Evolutionary conservation across 2,797 vertebrate species (phyloP), one percentile per base, ranked within the genome.

Genomic region (Lindbergichthys nudifrons): DNA sequence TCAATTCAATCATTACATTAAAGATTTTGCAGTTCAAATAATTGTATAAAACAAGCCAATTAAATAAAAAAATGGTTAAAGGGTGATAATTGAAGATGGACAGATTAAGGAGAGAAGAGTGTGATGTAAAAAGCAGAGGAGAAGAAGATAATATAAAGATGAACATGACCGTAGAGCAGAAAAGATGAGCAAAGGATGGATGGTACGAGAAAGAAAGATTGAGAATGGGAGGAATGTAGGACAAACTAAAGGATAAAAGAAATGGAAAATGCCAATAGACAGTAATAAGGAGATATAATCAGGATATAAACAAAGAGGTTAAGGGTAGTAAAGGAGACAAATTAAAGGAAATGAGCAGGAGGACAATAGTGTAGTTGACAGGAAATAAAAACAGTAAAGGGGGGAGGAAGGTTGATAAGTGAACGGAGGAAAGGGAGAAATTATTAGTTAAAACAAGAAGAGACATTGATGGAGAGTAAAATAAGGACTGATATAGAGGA

Each of bases 121-220:
- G 51, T 41, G 26, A 26, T 26, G 32, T 58, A 39, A 16, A 53
- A 36, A 26, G 56, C n/a, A 48, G 47, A 32, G 5, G 62, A 65
- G 47, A 46, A 57, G 46, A 66, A 61, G 39, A 68, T 47, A 41
- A 6, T 7, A 50, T 14, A 65, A 54, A 47, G 50, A 48, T 2
- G n/a, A 15, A 26, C 18, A 42, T 5, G 48, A 64, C 8, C 36
- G 53, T 10, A 42, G 23, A 53, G 21, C 39, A 39, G 18, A 15
- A 43, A 48, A 10, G 39, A 56, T 16, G 7, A 59, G 57, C 10
- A 48, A 18, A 59, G 59, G 58, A 59, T 10, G 46, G 30, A 43
- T 47, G 73, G 21, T 26, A 39, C 15, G 47, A 50, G 61, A 13
- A n/a, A 53, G 21, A 46, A 11, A 64, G 19, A 30, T 3, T 3